Base-by-base conservation (phyloP, 1,140 invertebrate genomes). In the Eriosoma lanigerum region DNA sequence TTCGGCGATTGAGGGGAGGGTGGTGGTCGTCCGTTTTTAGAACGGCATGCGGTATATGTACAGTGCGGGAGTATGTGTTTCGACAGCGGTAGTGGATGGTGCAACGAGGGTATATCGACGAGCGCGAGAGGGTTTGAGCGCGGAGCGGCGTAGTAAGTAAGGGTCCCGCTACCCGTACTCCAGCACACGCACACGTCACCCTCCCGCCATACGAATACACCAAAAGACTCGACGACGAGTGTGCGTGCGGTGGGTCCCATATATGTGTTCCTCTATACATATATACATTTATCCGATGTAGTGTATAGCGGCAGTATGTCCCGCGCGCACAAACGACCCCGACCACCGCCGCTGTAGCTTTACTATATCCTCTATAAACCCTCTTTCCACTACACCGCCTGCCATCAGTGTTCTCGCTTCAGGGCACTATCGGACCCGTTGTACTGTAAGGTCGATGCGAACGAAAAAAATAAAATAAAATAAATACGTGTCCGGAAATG, bases 291-390 rank as follows among this genome's bases (percentile, higher is more conserved):
- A 46, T 46, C 12, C 15, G 64, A 48, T 46, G 38, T 46, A 68
- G 64, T 44, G n/a, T 68, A 46, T 68, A 15, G 64, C 38, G 15
- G 38, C 38, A 68, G 38, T 58, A 13, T 48, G 32, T 44, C 66
- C 66, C 66, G 66, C 66, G 66, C 66, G 44, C 66, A 9, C 44
- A 68, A 68, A 68, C 66, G 66, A 68, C 66, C 66, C 38, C 66
- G 15, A 48, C 66, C 66, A 17, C 38, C 66, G 66, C 64, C 38
- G 19, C n/a, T 26, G 38, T 68, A 26, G 66, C 66, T 68, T 68
- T 68, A 26, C 66, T 48, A 68, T 68, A 68, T 68, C 66, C 66
- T 68, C 66, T 48, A 48, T 68, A 68, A 68, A 68, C 66, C 66
- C 44, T 26, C 38, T 38, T 15, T 26, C 32, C 24, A 48, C 66